Base-by-base conservation (phyloP, 2,888 invertebrate genomes). In the Nomada fabriciana region DNA sequence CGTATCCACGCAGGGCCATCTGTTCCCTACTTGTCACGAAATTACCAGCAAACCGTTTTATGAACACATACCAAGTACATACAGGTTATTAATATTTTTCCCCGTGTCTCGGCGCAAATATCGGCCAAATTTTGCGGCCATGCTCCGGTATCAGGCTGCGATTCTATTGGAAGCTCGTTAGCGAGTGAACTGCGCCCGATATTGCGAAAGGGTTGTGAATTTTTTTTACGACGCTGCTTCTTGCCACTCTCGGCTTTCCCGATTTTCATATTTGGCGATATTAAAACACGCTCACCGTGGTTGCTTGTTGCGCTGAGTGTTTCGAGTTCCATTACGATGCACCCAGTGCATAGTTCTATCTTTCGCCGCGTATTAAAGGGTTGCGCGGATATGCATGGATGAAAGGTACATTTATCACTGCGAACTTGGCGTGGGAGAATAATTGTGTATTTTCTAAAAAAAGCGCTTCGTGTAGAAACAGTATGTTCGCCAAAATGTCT, bases 91-190 rank as follows among this genome's bases (percentile, higher is more conserved):
- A 25, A 68, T 42, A 36, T 36, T 5, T 36, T 36, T 36, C 7
- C n/a, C 53, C 7, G 15, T 10, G 5, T 18, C 0, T 13, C 29
- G 4, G 7, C 15, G 43, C 7, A 23, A 64, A 64, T 76, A 76
- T 76, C 23, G 4, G 20, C 36, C 13, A n/a, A 43, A 7, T 4
- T 23, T 42, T 10, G 20, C 7, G 18, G 15, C 0, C 36, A 29
- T 23, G 15, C 15, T n/a, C 36, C 11, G 29, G 36, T 11, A 20
- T 23, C 57, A 36, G 55, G 23, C 60, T 18, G 36, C 20, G 55
- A 57, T 63, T 47, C 71, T 76, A 50, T 72, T 50, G 25, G 50
- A 65, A 65, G 43, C 73, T 76, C 76, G 57, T 76, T 73, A 73
- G 47, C 25, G 47, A 59, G 59, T 43, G 10, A 73, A 73, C 50